Evolutionary conservation across 2,888 invertebrate species (phyloP).

Genomic region (Coelinius sp.): DNA sequence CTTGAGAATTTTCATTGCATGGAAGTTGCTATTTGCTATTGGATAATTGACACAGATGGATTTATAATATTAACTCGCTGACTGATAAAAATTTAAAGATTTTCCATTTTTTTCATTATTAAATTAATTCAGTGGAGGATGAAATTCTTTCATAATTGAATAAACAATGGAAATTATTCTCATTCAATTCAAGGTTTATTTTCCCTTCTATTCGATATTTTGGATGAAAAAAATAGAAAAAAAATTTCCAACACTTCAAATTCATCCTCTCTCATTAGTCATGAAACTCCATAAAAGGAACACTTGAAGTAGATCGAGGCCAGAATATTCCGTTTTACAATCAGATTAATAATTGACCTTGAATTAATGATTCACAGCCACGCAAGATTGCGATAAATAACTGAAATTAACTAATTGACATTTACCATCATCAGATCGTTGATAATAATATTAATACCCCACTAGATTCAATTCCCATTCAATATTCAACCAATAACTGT

Average conservation of each 20-base stretch:
- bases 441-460: background rate
- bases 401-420: background rate
- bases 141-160: no score
- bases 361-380: conserved; percentile 6
- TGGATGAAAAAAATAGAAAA: no score
- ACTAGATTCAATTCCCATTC: background rate
- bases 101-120: no score
- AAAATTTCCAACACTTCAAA: background rate
- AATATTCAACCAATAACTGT: background rate
- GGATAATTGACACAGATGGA: background rate
- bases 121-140: no score
- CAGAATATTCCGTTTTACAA: background rate
- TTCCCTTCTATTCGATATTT: no score
- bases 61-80: background rate
- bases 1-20: background rate
- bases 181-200: background rate
- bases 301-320: background rate
- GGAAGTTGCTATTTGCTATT: background rate
- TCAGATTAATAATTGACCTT: conserved; percentile 9
- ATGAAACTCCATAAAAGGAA: background rate
- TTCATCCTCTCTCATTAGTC: background rate
- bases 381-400: background rate
- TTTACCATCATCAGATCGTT: background rate
- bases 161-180: no score
- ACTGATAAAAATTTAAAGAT: no score